Evolutionary conservation across 2,888 invertebrate species (phyloP), one percentile per base, ranked within the genome.

Genomic region (Fissipunctia ypsillon): DNA sequence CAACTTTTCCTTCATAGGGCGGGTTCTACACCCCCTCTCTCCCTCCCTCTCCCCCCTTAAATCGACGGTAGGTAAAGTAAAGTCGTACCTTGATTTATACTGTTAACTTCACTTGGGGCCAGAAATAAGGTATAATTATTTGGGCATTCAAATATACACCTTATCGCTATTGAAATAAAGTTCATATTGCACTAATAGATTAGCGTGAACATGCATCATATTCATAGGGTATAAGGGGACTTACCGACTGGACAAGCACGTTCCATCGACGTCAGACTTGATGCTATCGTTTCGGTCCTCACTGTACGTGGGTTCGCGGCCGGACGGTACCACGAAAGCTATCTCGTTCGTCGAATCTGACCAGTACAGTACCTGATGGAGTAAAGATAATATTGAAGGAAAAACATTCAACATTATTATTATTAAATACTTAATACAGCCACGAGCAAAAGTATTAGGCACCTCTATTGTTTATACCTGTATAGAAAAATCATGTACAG

Each of bases 281-380:
- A 95, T 95, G 91, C 94, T 96, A 57, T 93, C 93, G 35, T 76
- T 88, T 19, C 87, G 81, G 4, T 93, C 93, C 2, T 92, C 92
- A 2, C 71, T 81, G 7, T 93, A 94, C 2, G 89, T 77, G 25
- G 90, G 74, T 60, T 95, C 95, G 70, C 88, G 87, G 0, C 96
- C 96, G 0, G 97, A 97, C 0, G 99, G 99, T 69, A 99, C 98
- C 28, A 99, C 97, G 95, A 99, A 99, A 3, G 99, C 99, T 70
- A 99, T 97, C 96, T 99, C 99, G 6, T 98, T 98, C 65, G 98
- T 98, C 0, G 99, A 98, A 94, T 99, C 99, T 2, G 99, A 98
- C 99, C 99, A 99, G 94, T 99, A 99, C 1, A 99, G 96, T 5
- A 99, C 98, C 92, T 86, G 50, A 41, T 25, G 14, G 5, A 73